A percentile compares a stretch with the other conserved stretches of the same genome.
phyloP scores from a whole-genome alignment of 2,888 invertebrate genomes.

The Coecobrya sp. region DNA sequence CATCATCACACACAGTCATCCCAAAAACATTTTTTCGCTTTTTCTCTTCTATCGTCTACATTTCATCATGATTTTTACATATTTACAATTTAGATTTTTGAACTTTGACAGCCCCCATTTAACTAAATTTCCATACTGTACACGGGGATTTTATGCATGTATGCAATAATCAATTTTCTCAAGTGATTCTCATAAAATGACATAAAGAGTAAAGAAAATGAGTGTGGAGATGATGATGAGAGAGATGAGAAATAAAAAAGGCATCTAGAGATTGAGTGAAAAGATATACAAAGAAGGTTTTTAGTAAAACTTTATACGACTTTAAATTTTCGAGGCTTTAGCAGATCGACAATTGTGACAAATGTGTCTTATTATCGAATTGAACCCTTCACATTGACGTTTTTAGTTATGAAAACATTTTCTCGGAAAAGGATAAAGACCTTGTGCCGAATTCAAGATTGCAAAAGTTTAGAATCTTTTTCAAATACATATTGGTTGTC shows the following conservation, averaged over 20 bases:
- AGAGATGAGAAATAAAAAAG: too few species aligned
- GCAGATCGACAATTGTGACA: constrained; percentile 5
- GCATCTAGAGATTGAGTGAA: too few species aligned
- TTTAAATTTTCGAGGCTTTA: not conserved
- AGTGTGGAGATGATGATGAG: too few species aligned
- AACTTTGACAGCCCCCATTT: too few species aligned
- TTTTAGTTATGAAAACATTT: constrained; percentile 39
- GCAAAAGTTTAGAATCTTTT: not conserved
- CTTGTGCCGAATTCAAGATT: not conserved
- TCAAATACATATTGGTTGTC: not conserved
- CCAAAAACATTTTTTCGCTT: not conserved
- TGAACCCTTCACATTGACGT: not conserved
- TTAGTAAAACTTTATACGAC: not conserved
- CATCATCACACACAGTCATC: constrained; percentile 20
- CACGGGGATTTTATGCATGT: too few species aligned
- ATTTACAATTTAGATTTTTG: not conserved
- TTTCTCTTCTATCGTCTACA: not conserved
- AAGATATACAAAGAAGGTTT: constrained; percentile 80
- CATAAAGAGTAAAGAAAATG: too few species aligned
- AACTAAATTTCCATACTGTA: not conserved
- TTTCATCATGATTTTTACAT: not conserved
- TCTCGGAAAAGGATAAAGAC: constrained; percentile 3
- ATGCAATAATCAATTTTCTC: too few species aligned
- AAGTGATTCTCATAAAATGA: too few species aligned
- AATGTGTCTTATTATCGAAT: not conserved